Conservation (phyloP, 2,888 invertebrate species). For the Criorhina ranunculi region DNA sequence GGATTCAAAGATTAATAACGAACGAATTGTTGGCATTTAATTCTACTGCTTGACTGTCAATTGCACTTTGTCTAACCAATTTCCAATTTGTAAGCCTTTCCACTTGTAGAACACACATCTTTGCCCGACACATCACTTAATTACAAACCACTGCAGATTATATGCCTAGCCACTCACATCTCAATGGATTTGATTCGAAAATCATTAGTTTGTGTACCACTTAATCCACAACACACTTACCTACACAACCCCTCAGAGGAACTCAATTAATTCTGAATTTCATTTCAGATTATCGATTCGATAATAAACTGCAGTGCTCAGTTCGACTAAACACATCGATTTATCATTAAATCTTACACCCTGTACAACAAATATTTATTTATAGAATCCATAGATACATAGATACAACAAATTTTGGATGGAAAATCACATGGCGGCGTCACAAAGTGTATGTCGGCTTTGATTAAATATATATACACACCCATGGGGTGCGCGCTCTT, state of each 20-base stretch:
- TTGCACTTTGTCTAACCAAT: too few relatives aligned
- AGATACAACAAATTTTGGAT: conserved; percentile 8
- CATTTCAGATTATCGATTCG: conserved; percentile 21
- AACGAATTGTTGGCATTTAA: too few relatives aligned
- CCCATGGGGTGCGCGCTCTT: conserved; percentile 12
- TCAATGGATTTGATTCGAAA: neutral
- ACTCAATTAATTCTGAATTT: conserved; percentile 37
- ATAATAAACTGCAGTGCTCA: conserved; percentile 43
- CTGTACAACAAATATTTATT: conserved; percentile 20
- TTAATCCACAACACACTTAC: conserved; percentile 1
- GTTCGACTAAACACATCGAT: conserved; percentile 33
- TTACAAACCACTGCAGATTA: neutral
- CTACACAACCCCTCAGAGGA: neutral
- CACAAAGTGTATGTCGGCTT: conserved; percentile 1
- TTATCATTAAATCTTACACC: conserved; percentile 38
- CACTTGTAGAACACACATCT: too few relatives aligned
- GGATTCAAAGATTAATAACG: too few relatives aligned
- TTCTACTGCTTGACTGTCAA: too few relatives aligned
- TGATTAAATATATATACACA: conserved; percentile 25
- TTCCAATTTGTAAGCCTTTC: too few relatives aligned
- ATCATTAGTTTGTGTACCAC: neutral
- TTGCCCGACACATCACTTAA: too few relatives aligned
- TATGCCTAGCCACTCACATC: neutral
- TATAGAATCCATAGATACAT: conserved; percentile 24
- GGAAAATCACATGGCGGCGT: neutral